These are phyloP conservation scores for Dipus sagitta DNA, from an alignment of 2,797 vertebrate genomes.

Conservation along the genomic window DNA sequence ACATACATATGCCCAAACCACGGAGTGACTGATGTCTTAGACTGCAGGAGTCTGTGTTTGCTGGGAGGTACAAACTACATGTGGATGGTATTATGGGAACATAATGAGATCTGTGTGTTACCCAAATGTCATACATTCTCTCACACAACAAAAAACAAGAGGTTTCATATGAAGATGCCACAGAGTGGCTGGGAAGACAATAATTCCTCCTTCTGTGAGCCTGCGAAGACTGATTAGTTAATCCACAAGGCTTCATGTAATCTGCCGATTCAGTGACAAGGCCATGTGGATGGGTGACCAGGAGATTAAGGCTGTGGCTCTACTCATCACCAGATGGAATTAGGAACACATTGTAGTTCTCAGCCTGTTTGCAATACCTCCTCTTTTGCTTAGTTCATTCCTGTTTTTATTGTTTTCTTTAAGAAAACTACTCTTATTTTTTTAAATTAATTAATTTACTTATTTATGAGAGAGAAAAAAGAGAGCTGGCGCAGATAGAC, in stretches of 20 bases:
- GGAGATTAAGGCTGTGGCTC: conserved; percentile 26
- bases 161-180: not conserved
- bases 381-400: conserved; percentile 36
- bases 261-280: not conserved
- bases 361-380: not conserved
- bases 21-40: not conserved
- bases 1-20: not conserved
- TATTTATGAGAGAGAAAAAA: too few species aligned
- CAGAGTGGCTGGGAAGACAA: conserved; percentile 24
- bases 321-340: not conserved
- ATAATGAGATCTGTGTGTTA: conserved; percentile 26
- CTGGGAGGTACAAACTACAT: not conserved
- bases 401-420: conserved; percentile 60
- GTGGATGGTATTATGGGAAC: not conserved
- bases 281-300: not conserved
- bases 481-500: too few species aligned
- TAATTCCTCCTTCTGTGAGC: not conserved
- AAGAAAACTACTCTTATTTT: conserved; percentile 72
- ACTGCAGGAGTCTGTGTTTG: conserved; percentile 14
- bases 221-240: conserved; percentile 21
- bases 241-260: conserved; percentile 22
- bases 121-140: conserved; percentile 7
- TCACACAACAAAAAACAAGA: conserved; percentile 37
- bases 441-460: too few species aligned
- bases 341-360: not conserved